Evolutionary conservation across 2,113 vertebrate genomes (phyloP), one percentile per base, ranked within the genome.

Genomic region (Centropus unirufus): DNA sequence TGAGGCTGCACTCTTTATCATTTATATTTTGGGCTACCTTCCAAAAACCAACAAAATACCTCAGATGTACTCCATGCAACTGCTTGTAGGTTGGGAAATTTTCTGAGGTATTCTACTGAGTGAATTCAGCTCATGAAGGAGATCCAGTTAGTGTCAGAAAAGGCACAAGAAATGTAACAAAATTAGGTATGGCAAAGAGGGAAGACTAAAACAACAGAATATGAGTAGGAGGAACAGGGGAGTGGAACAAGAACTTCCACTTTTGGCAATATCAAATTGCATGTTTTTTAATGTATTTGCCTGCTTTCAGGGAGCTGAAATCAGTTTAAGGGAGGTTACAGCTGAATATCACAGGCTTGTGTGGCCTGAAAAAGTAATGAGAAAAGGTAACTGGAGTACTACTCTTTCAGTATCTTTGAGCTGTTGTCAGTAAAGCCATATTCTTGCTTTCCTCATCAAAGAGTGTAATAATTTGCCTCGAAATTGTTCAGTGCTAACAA

Each of bases 191-290:
- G 15, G 17, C 8, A 54, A 57, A 44, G 27, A 59, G 51, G 11
- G 8, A 81, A 42, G 29, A 40, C 85, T 67, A 7, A 2, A 76
- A 18, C 19, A 85, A 16, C 19, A 61, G 39, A 36, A 20, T 8
- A 34, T 7, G 19, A 77, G 10, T 23, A 8, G 19, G 52, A 49
- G 11, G 14, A 72, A 32, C 7, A 52, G 4, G 47, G 6, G 46
- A 57, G 46, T 74, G 10, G 1, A 9, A 44, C 4, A 49, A n/a
- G 24, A 8, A 13, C 4, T 0, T 4, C 6, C 23, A 18, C 19
- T 63, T 44, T 69, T 58, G 2, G 2, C 21, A 32, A 3, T 18
- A 34, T 46, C 5, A 72, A 46, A 15, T n/a, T 67, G 20, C 13
- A 9, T 34, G 5, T 12, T 49, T 61, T 30, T 76, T 36, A 36